Percentiles rank a stretch among this genome's conserved stretches.
phyloP scores from a whole-genome alignment of 2,113 vertebrate genomes.

The Passer domesticus region DNA sequence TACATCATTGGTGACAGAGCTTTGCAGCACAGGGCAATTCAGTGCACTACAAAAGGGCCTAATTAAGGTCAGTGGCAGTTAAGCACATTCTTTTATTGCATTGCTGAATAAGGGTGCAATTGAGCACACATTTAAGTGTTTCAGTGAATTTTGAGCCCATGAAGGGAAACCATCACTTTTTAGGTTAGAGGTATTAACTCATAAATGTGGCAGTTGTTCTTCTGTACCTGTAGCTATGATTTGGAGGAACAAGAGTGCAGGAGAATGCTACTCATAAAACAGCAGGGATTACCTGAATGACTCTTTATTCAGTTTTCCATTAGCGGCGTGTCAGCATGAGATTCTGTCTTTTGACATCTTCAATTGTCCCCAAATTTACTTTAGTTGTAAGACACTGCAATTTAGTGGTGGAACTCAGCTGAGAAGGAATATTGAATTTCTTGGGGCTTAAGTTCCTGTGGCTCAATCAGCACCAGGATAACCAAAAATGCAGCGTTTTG shows the following conservation, averaged over 20 bases:
- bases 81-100: neutral
- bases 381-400: neutral
- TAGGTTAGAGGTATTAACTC: neutral
- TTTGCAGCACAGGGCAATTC: neutral
- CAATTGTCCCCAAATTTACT: slow-evolving; percentile 9
- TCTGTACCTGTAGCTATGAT: neutral
- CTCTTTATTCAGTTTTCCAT: slow-evolving; percentile 2
- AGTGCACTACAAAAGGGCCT: neutral
- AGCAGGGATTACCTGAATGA: slow-evolving; percentile 8
- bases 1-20: neutral
- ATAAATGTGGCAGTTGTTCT: neutral
- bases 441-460: neutral
- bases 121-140: neutral
- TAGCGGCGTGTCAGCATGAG: neutral
- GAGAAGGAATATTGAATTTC: neutral
- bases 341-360: neutral
- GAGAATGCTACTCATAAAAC: neutral
- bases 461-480: neutral
- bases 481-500: neutral
- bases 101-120: neutral
- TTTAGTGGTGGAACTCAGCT: neutral
- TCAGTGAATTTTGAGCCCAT: neutral
- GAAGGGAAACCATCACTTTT: neutral
- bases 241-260: neutral
- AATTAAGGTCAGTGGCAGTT: neutral